Percentiles rank a stretch among this genome's conserved stretches.
Conservation (phyloP, 2,888 invertebrate species). For the Heliconius charithonia region DNA sequence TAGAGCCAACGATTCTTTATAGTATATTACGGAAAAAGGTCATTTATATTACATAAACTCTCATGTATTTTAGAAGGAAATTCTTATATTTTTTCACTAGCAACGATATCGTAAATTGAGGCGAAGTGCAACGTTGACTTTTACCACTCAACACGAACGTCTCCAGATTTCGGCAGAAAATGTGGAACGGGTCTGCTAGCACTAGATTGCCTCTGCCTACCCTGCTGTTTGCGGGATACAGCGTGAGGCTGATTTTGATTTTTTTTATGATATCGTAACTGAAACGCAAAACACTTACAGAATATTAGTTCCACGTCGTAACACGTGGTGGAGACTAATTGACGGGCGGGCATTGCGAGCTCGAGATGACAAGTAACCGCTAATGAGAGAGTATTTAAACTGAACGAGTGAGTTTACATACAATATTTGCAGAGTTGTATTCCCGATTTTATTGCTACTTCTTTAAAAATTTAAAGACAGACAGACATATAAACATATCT, state of each 20-base stretch:
- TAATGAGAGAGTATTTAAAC: slow-evolving; percentile 55
- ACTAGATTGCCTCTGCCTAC: too few relatives aligned
- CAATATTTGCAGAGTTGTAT: not conserved
- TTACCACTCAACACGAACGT: too few relatives aligned
- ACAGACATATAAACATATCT: not conserved
- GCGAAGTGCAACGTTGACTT: too few relatives aligned
- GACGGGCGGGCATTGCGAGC: slow-evolving; percentile 55
- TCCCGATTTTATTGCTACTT: not conserved
- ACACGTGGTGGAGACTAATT: slow-evolving; percentile 43
- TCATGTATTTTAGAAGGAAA: too few relatives aligned
- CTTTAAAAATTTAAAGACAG: not conserved
- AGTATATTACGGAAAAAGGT: too few relatives aligned
- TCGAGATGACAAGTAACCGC: slow-evolving; percentile 53
- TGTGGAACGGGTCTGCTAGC: too few relatives aligned
- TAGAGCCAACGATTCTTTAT: not conserved
- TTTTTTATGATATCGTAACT: not conserved
- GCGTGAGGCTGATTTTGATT: not conserved
- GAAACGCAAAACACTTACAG: not conserved
- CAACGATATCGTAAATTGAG: too few relatives aligned
- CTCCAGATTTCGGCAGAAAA: too few relatives aligned
- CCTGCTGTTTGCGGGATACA: too few relatives aligned
- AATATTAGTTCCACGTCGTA: slow-evolving; percentile 10
- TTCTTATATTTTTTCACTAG: too few relatives aligned
- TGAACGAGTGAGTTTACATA: slow-evolving; percentile 29
- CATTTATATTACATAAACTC: too few relatives aligned